Evolutionary conservation across 2,888 invertebrate genomes (phyloP).

Genomic region (Pristionchus entomophagus): DNA sequence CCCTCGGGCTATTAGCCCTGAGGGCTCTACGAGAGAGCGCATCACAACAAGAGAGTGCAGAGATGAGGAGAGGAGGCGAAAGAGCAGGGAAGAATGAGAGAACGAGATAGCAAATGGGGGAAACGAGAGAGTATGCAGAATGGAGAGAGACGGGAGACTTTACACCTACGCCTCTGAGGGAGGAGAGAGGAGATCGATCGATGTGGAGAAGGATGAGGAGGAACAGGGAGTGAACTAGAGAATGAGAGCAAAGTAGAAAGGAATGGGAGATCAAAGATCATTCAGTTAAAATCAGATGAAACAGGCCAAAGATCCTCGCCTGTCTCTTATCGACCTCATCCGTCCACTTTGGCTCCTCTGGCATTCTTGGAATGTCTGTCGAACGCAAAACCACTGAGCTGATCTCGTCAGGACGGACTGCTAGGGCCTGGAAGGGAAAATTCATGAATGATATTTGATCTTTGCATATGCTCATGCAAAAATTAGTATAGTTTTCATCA

Average conservation of each 20-base stretch:
- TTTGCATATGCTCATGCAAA: no score
- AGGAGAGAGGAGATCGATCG: slow-evolving; percentile 36
- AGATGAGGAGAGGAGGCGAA: background rate
- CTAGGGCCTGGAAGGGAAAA: background rate
- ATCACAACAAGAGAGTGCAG: slow-evolving; percentile 40
- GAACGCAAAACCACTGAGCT: slow-evolving; percentile 11
- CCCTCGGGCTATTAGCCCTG: slow-evolving; percentile 32
- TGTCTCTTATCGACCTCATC: slow-evolving; percentile 70
- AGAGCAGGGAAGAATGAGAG: background rate
- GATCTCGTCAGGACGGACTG: slow-evolving; percentile 40
- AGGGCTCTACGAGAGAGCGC: slow-evolving; percentile 19
- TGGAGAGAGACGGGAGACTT: slow-evolving; percentile 47
- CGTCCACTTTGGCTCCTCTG: slow-evolving; percentile 74
- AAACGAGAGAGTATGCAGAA: background rate
- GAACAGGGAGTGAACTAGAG: slow-evolving; percentile 5
- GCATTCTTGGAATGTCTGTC: slow-evolving; percentile 49
- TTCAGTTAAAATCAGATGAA: background rate
- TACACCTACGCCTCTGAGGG: slow-evolving; percentile 37
- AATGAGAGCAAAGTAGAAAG: background rate
- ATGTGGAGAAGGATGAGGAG: background rate
- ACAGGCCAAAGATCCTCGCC: slow-evolving; percentile 49
- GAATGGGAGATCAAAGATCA: background rate
- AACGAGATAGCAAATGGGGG: background rate
- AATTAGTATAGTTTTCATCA: no score
- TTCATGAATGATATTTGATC: no score